Conservation (phyloP, 2,797 vertebrate genomes). For the Brachymystax lenok region DNA sequence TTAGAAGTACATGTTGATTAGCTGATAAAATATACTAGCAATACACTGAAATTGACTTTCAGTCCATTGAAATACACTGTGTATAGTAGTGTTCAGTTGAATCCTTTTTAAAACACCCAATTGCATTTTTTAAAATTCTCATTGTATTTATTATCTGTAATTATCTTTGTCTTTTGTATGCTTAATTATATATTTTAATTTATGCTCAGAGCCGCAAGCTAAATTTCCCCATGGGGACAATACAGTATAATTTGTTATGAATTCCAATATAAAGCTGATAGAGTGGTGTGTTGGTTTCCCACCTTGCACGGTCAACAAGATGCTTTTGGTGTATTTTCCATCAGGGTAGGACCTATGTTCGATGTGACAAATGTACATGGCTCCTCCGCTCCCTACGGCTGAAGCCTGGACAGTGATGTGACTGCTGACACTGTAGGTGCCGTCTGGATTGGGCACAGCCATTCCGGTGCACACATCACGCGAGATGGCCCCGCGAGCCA, state of each 20-base stretch:
- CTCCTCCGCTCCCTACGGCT: conserved; percentile 14
- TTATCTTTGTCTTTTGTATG: neutral
- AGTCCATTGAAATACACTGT: too few relatives aligned
- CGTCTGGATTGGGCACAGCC: conserved; percentile 41
- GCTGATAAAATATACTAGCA: neutral
- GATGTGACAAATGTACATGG: conserved; percentile 61
- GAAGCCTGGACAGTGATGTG: conserved; percentile 53
- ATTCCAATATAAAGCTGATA: too few relatives aligned
- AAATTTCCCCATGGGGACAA: neutral
- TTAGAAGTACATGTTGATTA: neutral
- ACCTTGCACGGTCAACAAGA: conserved; percentile 56
- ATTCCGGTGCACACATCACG: conserved; percentile 60
- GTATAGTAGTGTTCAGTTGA: neutral
- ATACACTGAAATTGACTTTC: neutral
- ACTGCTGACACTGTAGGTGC: conserved; percentile 62
- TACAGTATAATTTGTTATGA: neutral
- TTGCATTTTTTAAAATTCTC: neutral
- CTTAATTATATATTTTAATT: neutral
- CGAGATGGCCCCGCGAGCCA: neutral
- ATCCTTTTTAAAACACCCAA: neutral
- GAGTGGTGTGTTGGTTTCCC: neutral
- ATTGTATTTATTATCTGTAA: neutral
- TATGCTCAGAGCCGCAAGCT: neutral
- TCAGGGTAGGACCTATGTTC: conserved; percentile 54
- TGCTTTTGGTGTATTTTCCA: conserved; percentile 39